Base-by-base conservation (phyloP, 1,140 invertebrate genomes). In the Ceratina calcarata region DNA sequence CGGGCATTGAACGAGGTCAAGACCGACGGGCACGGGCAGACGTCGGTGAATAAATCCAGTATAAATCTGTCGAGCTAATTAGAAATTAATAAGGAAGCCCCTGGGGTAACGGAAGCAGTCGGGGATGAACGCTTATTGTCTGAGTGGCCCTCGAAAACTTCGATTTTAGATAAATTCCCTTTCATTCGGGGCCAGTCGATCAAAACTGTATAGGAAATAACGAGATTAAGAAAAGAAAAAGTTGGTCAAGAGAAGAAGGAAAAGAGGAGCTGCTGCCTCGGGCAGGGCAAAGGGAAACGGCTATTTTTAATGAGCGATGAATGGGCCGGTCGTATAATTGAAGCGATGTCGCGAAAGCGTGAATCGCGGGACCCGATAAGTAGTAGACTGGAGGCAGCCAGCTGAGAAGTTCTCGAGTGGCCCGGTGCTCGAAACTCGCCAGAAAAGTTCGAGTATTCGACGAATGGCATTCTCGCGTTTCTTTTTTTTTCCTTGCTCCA, bases 291-390 rank as follows among this genome's bases (percentile, higher is more conserved):
- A 1, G 16, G 13, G 18, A 57, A 32, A 24, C 37, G 37, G 37
- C 64, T 49, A 68, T 58, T 85, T 85, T 85, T 85, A 85, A 85
- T 85, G 83, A 85, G 78, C 83, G 78, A 65, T 77, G 83, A 85
- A 85, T 85, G 72, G 70, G 71, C 69, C 78, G 81, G 78, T 85
- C 68, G 53, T 84, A 85, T 85, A 85, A 85, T 85, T 85, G 83
- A 85, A 85, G 83, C 73, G 73, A 85, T 85, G 83, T 85, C 85
- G 73, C 69, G 78, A 78, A 83, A 73, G 68, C 65, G 69, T 55
- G 80, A 85, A 58, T 68, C 65, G 24, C 32, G 58, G 60, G 6
- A 10, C 37, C 45, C 55, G 53, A 65, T 57, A 73, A 67, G 37
- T 70, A 51, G 32, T 10, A 45, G 37, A 45, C 6, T 57, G 79